These are phyloP conservation scores for Pipra filicauda DNA, from an alignment of 2,113 vertebrate species.

Conservation along the genomic window DNA sequence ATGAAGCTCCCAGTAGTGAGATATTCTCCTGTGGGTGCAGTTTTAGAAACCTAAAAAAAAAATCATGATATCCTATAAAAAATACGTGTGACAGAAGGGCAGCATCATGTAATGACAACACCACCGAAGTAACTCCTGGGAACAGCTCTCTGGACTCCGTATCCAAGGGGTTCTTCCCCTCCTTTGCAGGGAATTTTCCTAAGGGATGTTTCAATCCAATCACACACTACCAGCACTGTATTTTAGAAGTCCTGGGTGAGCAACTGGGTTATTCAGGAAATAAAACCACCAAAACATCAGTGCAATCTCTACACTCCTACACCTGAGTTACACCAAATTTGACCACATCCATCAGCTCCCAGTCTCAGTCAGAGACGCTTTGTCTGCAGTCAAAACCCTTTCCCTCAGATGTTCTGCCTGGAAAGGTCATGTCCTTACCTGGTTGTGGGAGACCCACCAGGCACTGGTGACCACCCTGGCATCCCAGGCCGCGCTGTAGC, in stretches of 20 bases:
- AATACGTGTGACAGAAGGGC: neutral
- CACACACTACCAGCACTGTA: rapidly evolving
- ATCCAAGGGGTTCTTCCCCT: neutral
- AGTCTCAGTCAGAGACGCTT: no score
- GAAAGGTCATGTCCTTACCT: slow-evolving; percentile 74
- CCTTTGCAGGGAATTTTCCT: neutral
- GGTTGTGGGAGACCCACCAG: slow-evolving; percentile 98
- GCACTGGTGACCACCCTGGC: slow-evolving; percentile 95
- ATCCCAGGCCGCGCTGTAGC: slow-evolving; percentile 98
- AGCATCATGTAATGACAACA: neutral
- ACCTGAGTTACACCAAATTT: rapidly evolving
- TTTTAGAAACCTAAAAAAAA: slow-evolving; percentile 89
- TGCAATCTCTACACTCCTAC: rapidly evolving
- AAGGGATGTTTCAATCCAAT: neutral
- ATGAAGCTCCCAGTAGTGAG: slow-evolving; percentile 98
- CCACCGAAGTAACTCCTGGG: neutral
- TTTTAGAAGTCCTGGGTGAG: neutral
- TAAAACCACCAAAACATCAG: neutral
- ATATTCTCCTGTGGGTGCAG: slow-evolving; percentile 96
- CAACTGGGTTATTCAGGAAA: neutral
- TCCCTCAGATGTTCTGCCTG: neutral
- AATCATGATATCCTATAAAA: neutral
- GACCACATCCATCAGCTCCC: rapidly evolving
- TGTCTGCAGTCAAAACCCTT: rapidly evolving
- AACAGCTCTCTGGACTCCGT: neutral